phyloP scores from a whole-genome alignment of 1,140 invertebrate species.

The Andrena cerasifolii region DNA sequence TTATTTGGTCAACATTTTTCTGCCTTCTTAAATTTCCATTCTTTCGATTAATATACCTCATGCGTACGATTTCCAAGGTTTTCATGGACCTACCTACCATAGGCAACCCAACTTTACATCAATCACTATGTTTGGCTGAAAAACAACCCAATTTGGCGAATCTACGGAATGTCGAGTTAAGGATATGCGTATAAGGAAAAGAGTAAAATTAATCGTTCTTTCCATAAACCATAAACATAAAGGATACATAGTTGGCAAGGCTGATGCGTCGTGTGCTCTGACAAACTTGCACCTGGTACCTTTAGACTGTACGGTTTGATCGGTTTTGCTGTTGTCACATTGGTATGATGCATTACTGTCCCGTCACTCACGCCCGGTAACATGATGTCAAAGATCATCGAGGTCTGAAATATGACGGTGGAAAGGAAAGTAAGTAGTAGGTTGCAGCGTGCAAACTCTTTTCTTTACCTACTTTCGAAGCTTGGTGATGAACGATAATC shows the following conservation, averaged over 20 bases:
- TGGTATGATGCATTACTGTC: conserved; percentile 88
- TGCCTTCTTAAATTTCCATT: too few species aligned
- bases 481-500: conserved; percentile 96
- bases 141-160: conserved; percentile 96
- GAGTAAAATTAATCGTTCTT: not conserved
- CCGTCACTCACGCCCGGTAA: conserved; percentile 89
- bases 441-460: not conserved
- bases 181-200: conserved; percentile 35
- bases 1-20: not conserved
- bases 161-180: conserved; percentile 84
- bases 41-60: too few species aligned
- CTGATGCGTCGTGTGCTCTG: conserved; percentile 78
- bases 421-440: too few species aligned
- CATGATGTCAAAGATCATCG: conserved; percentile 93
- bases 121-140: conserved; percentile 97
- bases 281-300: conserved; percentile 81
- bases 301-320: conserved; percentile 89
- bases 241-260: conserved; percentile 91
- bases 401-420: conserved; percentile 86
- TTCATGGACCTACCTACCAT: conserved; percentile 82
- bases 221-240: too few species aligned
- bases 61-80: too few species aligned
- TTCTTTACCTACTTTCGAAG: conserved; percentile 85
- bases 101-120: conserved; percentile 96
- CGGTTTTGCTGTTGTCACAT: conserved; percentile 88